Conservation (phyloP, 2,113 vertebrate genomes). For the Eidolon helvum region DNA sequence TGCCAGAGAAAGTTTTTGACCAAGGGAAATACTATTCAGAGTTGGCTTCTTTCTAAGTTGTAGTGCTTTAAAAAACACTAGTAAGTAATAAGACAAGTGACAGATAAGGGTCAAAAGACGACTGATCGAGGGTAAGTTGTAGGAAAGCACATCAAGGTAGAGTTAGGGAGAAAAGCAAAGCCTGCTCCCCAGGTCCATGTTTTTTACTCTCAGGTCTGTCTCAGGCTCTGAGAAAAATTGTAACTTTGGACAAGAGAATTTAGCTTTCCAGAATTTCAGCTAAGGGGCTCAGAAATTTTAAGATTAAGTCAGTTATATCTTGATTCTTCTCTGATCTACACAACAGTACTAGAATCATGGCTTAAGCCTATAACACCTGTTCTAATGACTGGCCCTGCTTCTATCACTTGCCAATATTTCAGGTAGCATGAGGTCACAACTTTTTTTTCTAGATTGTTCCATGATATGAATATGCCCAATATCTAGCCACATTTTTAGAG, state of each 20-base stretch:
- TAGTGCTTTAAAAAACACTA: slow-evolving; percentile 55
- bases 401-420: background rate
- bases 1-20: slow-evolving; percentile 62
- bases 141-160: slow-evolving; percentile 44
- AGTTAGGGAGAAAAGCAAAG: background rate
- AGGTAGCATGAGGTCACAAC: background rate
- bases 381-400: background rate
- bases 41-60: slow-evolving; percentile 44
- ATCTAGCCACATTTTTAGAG: background rate
- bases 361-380: background rate
- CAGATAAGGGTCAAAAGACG: slow-evolving; percentile 56
- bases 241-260: background rate
- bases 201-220: background rate
- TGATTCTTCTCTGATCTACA: background rate
- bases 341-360: background rate
- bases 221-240: background rate
- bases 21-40: slow-evolving; percentile 48
- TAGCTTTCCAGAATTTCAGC: slow-evolving; percentile 3
- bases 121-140: slow-evolving; percentile 43
- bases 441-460: background rate
- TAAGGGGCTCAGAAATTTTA: background rate
- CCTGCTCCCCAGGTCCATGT: background rate
- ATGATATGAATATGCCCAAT: background rate
- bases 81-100: slow-evolving; percentile 51
- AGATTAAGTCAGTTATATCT: background rate